Conservation (phyloP, 2,797 vertebrate genomes). For the Balearica regulorum region DNA sequence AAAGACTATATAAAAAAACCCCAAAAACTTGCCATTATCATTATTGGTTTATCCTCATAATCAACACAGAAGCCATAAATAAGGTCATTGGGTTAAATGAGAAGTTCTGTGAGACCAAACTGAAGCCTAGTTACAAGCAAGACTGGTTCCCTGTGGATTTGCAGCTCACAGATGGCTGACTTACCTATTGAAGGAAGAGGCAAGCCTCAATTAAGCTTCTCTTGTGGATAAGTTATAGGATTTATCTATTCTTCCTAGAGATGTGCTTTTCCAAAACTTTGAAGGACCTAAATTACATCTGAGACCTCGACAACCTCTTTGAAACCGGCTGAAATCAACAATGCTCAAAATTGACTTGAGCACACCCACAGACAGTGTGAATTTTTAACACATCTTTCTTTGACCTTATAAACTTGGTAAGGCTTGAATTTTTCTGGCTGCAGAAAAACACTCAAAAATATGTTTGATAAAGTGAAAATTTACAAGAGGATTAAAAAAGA, state of each 20-base stretch:
- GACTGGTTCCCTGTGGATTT: background rate
- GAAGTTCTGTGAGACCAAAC: background rate
- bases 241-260: background rate
- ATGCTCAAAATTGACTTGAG: background rate
- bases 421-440: background rate
- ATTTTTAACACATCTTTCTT: slow-evolving; percentile 15
- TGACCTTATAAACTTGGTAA: background rate
- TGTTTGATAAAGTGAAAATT: background rate
- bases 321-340: background rate
- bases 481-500: background rate
- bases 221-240: background rate
- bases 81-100: background rate
- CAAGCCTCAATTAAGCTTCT: background rate
- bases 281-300: background rate
- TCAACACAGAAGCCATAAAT: background rate
- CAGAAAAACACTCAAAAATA: background rate
- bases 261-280: background rate
- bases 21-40: background rate
- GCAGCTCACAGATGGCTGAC: background rate
- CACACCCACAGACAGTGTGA: background rate
- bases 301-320: background rate
- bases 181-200: background rate
- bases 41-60: background rate
- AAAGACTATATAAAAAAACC: background rate
- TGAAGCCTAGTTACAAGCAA: background rate